Conservation (phyloP, 2,888 invertebrate genomes). For the Cosmopolites sordidus region DNA sequence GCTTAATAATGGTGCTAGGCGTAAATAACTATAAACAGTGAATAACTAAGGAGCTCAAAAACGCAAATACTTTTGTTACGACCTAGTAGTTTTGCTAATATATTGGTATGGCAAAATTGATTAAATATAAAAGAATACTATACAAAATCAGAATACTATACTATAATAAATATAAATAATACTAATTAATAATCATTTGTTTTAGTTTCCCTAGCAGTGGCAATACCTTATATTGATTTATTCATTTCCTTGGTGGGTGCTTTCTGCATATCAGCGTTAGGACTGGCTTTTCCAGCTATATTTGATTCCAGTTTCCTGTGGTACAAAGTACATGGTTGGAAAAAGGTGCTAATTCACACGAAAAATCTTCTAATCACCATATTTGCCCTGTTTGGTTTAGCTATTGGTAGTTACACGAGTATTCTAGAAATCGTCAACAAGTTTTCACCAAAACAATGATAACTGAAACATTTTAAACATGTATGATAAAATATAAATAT, state of each 20-base stretch:
- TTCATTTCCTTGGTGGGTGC: constrained; percentile 82
- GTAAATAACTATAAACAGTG: too few species aligned
- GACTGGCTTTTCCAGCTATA: constrained; percentile 84
- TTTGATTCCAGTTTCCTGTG: constrained; percentile 82
- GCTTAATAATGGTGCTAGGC: too few species aligned
- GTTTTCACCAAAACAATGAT: constrained; percentile 33
- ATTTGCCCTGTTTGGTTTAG: constrained; percentile 59
- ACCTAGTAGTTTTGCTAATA: too few species aligned
- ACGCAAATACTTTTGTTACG: too few species aligned
- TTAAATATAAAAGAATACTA: too few species aligned
- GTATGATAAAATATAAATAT: too few species aligned
- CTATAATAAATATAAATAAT: background rate
- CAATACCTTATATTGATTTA: constrained; percentile 78
- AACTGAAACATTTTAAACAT: background rate
- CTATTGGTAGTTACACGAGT: constrained; percentile 64
- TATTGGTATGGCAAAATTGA: too few species aligned
- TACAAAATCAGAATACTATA: too few species aligned
- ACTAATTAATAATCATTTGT: constrained; percentile 24
- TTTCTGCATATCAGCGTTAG: constrained; percentile 80
- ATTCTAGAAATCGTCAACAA: constrained; percentile 54
- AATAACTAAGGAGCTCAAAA: too few species aligned
- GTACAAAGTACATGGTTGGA: constrained; percentile 58
- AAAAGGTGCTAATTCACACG: constrained; percentile 46
- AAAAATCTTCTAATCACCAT: constrained; percentile 57
- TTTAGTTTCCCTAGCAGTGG: constrained; percentile 77